phyloP scores from a whole-genome alignment of 2,888 invertebrate genomes.

The Acanthacorydalis orientalis region DNA sequence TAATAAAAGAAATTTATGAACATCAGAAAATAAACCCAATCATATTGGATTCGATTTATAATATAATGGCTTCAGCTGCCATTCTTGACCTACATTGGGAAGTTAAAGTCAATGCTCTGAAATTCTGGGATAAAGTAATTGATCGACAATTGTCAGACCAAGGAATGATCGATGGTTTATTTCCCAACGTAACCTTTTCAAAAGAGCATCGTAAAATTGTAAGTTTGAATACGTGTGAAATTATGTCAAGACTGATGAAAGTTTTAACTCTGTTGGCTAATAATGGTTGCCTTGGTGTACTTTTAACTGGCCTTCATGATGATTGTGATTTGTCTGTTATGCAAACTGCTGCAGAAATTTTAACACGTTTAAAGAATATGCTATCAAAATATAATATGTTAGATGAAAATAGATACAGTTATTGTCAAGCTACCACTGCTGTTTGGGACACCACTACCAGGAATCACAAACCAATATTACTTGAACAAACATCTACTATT shows the following conservation, averaged over 20 bases:
- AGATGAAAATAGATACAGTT: slow-evolving; percentile 12
- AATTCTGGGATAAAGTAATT: slow-evolving; percentile 56
- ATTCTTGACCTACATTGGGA: slow-evolving; percentile 68
- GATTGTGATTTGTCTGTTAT: slow-evolving; percentile 58
- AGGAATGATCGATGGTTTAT: slow-evolving; percentile 70
- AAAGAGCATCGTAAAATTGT: slow-evolving; percentile 63
- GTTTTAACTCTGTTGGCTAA: slow-evolving; percentile 48
- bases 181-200: slow-evolving; percentile 65
- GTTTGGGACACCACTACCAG: slow-evolving; percentile 2
- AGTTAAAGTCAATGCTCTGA: slow-evolving; percentile 52
- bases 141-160: slow-evolving; percentile 47
- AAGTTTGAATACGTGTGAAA: slow-evolving; percentile 47
- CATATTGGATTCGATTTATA: slow-evolving; percentile 37
- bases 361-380: slow-evolving; percentile 33
- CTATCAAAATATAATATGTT: slow-evolving; percentile 37
- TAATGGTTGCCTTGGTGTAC: slow-evolving; percentile 51
- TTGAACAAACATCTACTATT: slow-evolving; percentile 11
- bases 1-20: slow-evolving; percentile 48
- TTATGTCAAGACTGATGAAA: slow-evolving; percentile 43
- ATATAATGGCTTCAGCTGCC: slow-evolving; percentile 47
- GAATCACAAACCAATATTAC: neutral
- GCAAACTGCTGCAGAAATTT: slow-evolving; percentile 37
- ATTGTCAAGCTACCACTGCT: neutral
- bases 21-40: slow-evolving; percentile 39
- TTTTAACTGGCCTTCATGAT: slow-evolving; percentile 45